A percentile compares a stretch with the other conserved stretches of the same genome.
phyloP scores from a whole-genome alignment of 1,140 invertebrate species.

The Drosophila navojoa region DNA sequence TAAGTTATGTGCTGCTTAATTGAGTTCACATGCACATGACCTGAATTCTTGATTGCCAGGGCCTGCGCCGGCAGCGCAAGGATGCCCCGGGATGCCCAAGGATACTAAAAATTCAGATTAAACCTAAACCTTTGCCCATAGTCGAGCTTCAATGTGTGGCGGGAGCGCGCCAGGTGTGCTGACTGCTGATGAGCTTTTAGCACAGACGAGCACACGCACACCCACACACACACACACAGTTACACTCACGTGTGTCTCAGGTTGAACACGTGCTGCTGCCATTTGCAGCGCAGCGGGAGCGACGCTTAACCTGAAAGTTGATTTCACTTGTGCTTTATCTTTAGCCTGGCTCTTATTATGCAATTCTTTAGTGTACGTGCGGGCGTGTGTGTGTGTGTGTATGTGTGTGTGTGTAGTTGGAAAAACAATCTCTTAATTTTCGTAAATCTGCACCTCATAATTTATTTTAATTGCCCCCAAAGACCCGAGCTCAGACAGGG shows the following conservation, averaged over 20 bases:
- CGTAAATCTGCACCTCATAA: conserved; percentile 83
- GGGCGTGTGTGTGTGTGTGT: not conserved
- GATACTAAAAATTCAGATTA: conserved; percentile 61
- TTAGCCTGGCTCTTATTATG: conserved; percentile 48
- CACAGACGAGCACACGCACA: conserved; percentile 16
- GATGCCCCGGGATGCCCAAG: conserved; percentile 30
- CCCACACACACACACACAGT: conserved; percentile 20
- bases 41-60: conserved; percentile 77
- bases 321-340: conserved; percentile 78
- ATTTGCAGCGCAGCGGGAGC: conserved; percentile 18
- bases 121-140: conserved; percentile 36
- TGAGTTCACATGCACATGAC: conserved; percentile 84
- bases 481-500: conserved; percentile 55
- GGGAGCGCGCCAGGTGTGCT: conserved; percentile 65
- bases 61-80: conserved; percentile 19
- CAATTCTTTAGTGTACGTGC: conserved; percentile 51
- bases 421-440: conserved; percentile 83
- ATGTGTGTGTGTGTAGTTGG: conserved; percentile 27
- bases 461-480: conserved; percentile 83
- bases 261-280: conserved; percentile 61
- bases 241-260: not conserved
- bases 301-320: conserved; percentile 75
- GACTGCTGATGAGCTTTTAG: conserved; percentile 68
- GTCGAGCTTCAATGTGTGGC: conserved; percentile 41
- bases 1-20: conserved; percentile 84